These are phyloP conservation scores for Oncorhynchus keta DNA, from an alignment of 2,113 vertebrate genomes.

Conservation along the genomic window DNA sequence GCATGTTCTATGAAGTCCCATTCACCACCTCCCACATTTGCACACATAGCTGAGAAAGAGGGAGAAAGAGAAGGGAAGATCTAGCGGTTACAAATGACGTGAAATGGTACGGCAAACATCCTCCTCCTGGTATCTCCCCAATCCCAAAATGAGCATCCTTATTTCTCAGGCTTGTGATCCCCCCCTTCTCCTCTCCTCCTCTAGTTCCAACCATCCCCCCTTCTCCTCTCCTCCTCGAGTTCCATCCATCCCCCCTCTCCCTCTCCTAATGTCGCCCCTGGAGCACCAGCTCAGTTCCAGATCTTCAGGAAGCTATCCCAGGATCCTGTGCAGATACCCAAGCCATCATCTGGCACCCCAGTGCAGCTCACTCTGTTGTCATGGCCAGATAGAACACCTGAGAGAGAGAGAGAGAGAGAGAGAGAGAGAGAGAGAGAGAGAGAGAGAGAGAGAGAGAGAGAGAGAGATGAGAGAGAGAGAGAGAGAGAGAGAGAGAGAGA, in stretches of 20 bases:
- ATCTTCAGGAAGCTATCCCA: constrained; percentile 97
- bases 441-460: constrained; percentile 11
- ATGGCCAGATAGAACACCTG: constrained; percentile 94
- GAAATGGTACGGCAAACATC: constrained; percentile 4
- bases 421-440: constrained; percentile 55
- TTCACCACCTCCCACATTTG: constrained; percentile 27
- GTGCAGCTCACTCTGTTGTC: constrained; percentile 99
- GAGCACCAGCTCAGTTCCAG: constrained; percentile 70
- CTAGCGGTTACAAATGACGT: background rate
- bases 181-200: background rate
- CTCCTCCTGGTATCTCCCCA: background rate
- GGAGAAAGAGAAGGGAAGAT: constrained; percentile 32
- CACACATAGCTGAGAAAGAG: constrained; percentile 39
- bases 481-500: constrained; percentile 55
- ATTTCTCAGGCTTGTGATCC: background rate
- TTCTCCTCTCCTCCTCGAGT: background rate
- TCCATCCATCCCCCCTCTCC: constrained; percentile 2
- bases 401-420: constrained; percentile 54
- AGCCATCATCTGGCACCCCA: constrained; percentile 90
- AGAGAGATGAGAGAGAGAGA: background rate
- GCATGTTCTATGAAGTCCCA: constrained; percentile 31
- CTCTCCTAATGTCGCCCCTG: background rate
- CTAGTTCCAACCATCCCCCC: background rate
- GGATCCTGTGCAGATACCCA: constrained; percentile 97
- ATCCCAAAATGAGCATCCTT: background rate